Evolutionary conservation across 2,113 vertebrate genomes (phyloP).

Genomic region (Sturnus vulgaris): DNA sequence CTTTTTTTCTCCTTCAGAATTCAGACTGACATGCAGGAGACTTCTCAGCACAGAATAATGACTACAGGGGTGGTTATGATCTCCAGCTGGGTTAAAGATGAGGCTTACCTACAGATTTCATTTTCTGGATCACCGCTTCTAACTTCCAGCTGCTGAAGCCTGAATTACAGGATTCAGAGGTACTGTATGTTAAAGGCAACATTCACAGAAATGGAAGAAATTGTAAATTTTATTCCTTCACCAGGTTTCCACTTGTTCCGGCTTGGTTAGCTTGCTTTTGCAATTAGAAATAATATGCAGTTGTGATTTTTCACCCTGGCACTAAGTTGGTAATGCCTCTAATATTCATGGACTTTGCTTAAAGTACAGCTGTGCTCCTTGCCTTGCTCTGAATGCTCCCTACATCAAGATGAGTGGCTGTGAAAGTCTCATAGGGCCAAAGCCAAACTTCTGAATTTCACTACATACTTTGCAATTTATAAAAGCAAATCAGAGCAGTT

Average conservation of each 20-base stretch:
- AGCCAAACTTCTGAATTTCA: neutral
- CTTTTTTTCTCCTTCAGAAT: neutral
- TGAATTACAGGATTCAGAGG: neutral
- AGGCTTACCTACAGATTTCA: neutral
- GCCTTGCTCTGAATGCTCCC: neutral
- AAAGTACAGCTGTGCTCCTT: neutral
- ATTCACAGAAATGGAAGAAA: neutral
- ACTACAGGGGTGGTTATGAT: neutral
- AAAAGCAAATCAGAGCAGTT: constrained; percentile 16
- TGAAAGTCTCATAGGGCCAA: neutral
- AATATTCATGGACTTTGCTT: neutral
- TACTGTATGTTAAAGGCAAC: neutral
- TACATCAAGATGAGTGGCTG: neutral
- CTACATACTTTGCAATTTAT: neutral
- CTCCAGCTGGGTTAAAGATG: neutral
- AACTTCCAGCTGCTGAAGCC: neutral
- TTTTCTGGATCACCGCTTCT: neutral
- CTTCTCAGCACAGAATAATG: neutral
- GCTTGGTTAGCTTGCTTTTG: neutral
- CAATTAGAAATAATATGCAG: neutral
- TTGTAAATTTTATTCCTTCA: neutral
- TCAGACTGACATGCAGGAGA: neutral
- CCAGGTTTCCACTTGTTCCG: neutral
- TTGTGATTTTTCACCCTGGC: neutral
- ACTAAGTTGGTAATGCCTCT: neutral